Percentiles rank a stretch among this genome's conserved stretches.
Evolutionary conservation across 2,888 invertebrate species (phyloP).

Genomic region (Papilio gigon): DNA sequence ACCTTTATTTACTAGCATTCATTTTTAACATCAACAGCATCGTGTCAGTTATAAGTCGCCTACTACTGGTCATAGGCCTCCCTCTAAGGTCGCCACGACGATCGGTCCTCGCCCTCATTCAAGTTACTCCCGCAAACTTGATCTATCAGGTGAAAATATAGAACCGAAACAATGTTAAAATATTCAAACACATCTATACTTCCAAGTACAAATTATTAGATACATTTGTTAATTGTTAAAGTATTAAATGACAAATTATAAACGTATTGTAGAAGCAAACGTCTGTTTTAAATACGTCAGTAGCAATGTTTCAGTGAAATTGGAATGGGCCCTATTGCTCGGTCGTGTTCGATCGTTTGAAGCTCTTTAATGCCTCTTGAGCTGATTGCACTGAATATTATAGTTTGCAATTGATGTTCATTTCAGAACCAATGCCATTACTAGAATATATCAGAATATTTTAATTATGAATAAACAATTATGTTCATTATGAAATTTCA

Average conservation of each 20-base stretch:
- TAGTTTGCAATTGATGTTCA: neutral
- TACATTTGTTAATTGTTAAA: no score
- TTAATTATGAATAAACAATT: neutral
- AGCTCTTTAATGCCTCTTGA: constrained; percentile 14
- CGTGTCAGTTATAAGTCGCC: no score
- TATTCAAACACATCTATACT: no score
- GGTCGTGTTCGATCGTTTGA: neutral
- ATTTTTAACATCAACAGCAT: no score
- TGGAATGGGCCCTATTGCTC: constrained; percentile 15
- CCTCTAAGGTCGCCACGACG: no score
- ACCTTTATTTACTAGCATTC: neutral
- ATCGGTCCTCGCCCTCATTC: no score
- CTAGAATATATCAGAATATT: neutral
- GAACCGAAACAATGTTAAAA: no score
- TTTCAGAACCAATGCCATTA: neutral
- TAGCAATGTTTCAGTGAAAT: neutral
- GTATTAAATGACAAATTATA: neutral
- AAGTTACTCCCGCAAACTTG: no score
- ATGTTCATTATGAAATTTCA: no score
- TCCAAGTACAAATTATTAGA: no score
- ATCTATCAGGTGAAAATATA: no score
- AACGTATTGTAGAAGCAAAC: neutral
- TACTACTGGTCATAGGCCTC: no score
- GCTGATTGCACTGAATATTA: constrained; percentile 11
- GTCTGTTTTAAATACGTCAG: neutral